Base-by-base conservation (phyloP, 2,888 invertebrate species). In the Tridacna crocea region DNA sequence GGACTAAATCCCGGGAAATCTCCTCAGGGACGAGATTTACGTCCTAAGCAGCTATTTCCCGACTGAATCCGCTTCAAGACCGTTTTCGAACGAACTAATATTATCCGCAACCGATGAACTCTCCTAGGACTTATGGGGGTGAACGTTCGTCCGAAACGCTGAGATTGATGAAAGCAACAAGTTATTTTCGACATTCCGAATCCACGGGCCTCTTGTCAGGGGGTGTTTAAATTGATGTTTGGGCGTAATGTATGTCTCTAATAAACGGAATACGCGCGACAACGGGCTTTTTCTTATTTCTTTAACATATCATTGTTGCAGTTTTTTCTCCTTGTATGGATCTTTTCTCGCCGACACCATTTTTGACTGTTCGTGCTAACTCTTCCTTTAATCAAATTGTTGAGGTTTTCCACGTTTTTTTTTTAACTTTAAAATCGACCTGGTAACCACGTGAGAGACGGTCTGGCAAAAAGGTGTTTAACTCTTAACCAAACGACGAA, bases 41-140 rank as follows among this genome's bases (percentile, higher is more conserved):
- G 74, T 46, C 63, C 74, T 74, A 61, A 74, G 74, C 61, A 74
- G 74, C 46, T 46, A 74, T 63, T 74, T 74, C 51, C 51, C 70
- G 48, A 51, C 24, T 70, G 70, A 70, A 70, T 70, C 51, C 26
- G 13, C n/a, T 51, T 48, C 26, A 26, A 22, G 70, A 70, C 70
- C 22, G 51, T 51, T 70, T 70, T 70, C 22, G 70, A 51, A 19
- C 11, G 27, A 51, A 51, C 51, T 51, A 36, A n/a, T 24, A n/a
- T n/a, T n/a, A 51, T 51, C 70, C 26, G 24, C 24, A 22, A 51
- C 51, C 22, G 70, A 51, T 48, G 24, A 24, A 70, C 22, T 48
- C 70, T 51, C 51, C 17, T 47, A 15, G n/a, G 26, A 70, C n/a
- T 70, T 12, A 22, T 22, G 22, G 24, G 22, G 12, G 19, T 55